phyloP scores from a whole-genome alignment of 2,113 vertebrate species.

The Sinocyclocheilus rhinocerous region DNA sequence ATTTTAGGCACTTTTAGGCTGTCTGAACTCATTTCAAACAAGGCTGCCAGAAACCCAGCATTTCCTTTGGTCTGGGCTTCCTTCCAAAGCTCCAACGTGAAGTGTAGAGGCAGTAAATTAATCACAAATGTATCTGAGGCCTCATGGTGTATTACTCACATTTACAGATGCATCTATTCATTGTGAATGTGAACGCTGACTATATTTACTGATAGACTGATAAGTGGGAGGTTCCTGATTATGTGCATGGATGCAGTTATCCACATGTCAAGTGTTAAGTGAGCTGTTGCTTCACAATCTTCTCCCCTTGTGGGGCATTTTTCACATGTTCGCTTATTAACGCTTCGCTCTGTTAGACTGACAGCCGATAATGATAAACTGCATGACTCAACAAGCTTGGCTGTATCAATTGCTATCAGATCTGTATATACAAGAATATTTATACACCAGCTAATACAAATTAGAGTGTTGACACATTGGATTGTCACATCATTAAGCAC shows the following conservation, averaged over 20 bases:
- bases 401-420: neutral
- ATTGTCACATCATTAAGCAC: conserved; percentile 31
- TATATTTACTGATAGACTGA: conserved; percentile 45
- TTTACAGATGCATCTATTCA: conserved; percentile 55
- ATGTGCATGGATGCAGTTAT: conserved; percentile 52
- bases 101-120: conserved; percentile 64
- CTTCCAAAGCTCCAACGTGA: conserved; percentile 59
- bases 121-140: conserved; percentile 62
- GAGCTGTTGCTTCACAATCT: conserved; percentile 40
- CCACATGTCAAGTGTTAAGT: conserved; percentile 55
- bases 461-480: conserved; percentile 31
- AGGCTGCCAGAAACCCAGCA: conserved; percentile 60
- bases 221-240: conserved; percentile 52
- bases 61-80: conserved; percentile 63
- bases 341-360: conserved; percentile 23
- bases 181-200: conserved; percentile 47
- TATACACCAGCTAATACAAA: conserved; percentile 37
- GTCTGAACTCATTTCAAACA: conserved; percentile 63
- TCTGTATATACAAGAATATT: conserved; percentile 14
- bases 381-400: conserved; percentile 28
- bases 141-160: conserved; percentile 57
- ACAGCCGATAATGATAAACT: conserved; percentile 28
- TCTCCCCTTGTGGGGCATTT: conserved; percentile 28
- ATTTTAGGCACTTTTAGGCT: conserved; percentile 62
- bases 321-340: conserved; percentile 34